Conservation (phyloP, 2,113 vertebrate genomes). For the Xenopus laevis region DNA sequence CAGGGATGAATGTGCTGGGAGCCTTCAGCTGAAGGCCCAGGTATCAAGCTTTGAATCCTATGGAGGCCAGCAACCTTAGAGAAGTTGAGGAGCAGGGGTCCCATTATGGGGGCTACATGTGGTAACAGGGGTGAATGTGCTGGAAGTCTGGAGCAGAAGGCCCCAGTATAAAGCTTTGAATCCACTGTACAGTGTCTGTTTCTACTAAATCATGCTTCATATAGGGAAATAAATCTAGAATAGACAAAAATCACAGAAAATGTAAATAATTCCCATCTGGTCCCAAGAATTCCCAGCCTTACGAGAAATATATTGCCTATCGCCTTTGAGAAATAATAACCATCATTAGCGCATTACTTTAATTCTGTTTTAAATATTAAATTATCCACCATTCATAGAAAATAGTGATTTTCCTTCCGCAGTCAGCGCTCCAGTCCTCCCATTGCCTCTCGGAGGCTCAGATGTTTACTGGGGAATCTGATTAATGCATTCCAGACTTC, state of each 20-base stretch:
- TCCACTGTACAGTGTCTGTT: too few relatives aligned
- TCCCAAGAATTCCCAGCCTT: conserved; percentile 1
- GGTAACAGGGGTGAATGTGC: too few relatives aligned
- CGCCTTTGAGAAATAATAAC: conserved; percentile 51
- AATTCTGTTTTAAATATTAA: conserved; percentile 69
- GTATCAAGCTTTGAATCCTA: too few relatives aligned
- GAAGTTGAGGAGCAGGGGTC: too few relatives aligned
- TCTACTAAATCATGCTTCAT: too few relatives aligned
- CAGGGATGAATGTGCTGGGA: too few relatives aligned
- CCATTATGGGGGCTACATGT: too few relatives aligned
- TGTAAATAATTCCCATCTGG: not conserved
- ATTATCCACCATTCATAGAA: conserved; percentile 14
- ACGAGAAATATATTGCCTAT: conserved; percentile 44
- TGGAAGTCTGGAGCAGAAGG: too few relatives aligned
- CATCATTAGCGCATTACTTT: conserved; percentile 50
- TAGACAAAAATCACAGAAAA: not conserved
- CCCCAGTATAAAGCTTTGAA: too few relatives aligned
- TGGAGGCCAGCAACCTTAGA: too few relatives aligned
- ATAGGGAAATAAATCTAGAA: too few relatives aligned
- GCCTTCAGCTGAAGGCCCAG: too few relatives aligned
- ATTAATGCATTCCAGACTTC: conserved; percentile 77
- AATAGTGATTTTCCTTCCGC: conserved; percentile 60
- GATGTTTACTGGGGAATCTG: conserved; percentile 67
- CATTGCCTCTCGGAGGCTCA: conserved; percentile 60
- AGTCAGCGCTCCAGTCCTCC: conserved; percentile 59